Evolutionary conservation across 2,888 invertebrate species (phyloP).

Genomic region (Entomobrya multifasciata): DNA sequence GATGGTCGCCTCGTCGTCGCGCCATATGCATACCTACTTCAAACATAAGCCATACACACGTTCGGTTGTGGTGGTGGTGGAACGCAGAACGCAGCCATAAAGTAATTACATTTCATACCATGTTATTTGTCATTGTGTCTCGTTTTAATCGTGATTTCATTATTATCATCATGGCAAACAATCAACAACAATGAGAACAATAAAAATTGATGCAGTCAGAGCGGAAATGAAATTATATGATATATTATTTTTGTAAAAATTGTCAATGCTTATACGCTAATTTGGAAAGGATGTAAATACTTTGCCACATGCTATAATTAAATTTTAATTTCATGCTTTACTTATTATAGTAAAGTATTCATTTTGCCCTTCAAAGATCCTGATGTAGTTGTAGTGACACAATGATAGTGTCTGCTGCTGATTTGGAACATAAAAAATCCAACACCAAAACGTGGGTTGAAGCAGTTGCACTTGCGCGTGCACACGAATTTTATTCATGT

Average conservation of each 20-base stretch:
- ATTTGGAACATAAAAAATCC: too few species aligned
- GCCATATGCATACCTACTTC: neutral
- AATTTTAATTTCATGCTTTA: slow-evolving; percentile 53
- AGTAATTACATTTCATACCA: slow-evolving; percentile 6
- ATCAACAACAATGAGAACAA: slow-evolving; percentile 3
- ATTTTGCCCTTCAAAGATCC: slow-evolving; percentile 52
- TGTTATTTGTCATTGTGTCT: neutral
- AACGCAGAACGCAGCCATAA: neutral
- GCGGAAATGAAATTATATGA: slow-evolving; percentile 28
- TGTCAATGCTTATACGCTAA: slow-evolving; percentile 20
- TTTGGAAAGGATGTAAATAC: neutral
- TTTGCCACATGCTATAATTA: slow-evolving; percentile 15
- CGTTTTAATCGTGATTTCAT: slow-evolving; percentile 34
- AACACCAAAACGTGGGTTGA: too few species aligned
- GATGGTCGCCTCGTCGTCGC: too few species aligned
- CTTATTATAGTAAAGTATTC: neutral
- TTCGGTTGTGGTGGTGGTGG: too few species aligned
- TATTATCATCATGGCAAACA: neutral
- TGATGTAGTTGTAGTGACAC: neutral
- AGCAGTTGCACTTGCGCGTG: neutral
- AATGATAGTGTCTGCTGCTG: too few species aligned
- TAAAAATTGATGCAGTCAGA: slow-evolving; percentile 18
- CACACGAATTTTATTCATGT: neutral
- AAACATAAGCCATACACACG: neutral
- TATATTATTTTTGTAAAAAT: neutral